A percentile compares a stretch with the other conserved stretches of the same genome.
Conservation (phyloP, 2,113 vertebrate species). For the Myiagra hebetior region DNA sequence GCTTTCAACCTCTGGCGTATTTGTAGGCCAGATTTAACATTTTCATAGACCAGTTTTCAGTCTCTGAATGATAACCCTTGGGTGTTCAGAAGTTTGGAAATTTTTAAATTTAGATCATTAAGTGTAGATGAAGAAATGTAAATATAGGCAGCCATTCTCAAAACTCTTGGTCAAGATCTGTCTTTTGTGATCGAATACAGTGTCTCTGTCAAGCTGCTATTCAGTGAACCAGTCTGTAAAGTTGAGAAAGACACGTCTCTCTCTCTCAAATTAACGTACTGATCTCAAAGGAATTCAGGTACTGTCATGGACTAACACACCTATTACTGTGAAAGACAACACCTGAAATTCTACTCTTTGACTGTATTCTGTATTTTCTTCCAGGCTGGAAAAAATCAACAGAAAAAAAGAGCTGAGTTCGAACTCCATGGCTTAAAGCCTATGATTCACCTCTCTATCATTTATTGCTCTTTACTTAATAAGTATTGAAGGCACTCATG, state of each 20-base stretch:
- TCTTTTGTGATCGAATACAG: background rate
- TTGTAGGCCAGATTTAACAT: background rate
- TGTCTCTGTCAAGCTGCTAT: background rate
- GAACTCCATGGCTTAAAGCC: background rate
- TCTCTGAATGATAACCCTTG: background rate
- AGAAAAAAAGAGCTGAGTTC: background rate
- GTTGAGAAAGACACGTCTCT: accelerated
- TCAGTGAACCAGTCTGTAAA: background rate
- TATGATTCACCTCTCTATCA: background rate
- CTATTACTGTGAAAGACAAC: background rate
- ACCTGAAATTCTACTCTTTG: background rate
- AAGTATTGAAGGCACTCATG: background rate
- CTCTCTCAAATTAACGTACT: background rate
- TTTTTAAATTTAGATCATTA: background rate
- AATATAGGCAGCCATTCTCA: background rate
- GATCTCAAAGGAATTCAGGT: background rate
- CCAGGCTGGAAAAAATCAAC: background rate
- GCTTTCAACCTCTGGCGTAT: background rate
- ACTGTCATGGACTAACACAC: background rate
- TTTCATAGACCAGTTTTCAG: background rate
- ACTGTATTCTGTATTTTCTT: background rate
- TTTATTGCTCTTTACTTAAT: background rate
- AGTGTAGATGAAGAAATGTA: background rate
- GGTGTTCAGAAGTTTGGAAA: background rate
- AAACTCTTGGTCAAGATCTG: background rate